Base-by-base conservation (phyloP, 2,888 invertebrate genomes). In the Drosophila yooni region DNA sequence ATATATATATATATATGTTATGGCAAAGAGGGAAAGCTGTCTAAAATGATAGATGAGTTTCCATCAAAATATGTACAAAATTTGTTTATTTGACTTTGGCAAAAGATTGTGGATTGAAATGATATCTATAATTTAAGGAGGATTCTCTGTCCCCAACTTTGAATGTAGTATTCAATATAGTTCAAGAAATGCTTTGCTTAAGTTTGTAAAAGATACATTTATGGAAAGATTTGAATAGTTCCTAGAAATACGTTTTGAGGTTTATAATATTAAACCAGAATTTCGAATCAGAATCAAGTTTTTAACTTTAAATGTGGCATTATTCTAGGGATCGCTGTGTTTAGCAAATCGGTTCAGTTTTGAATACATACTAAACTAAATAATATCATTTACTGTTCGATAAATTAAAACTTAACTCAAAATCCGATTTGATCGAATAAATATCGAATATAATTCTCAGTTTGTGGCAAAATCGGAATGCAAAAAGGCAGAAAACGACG, bases 371-470 rank as follows among this genome's bases (percentile, higher is more conserved):
- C n/a, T n/a, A n/a, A 34, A n/a, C 40, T 10, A 4, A 40, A 4
- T 36, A 0, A 36, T 18, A 18, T 6, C 7, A 10, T 0, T 0
- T 36, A 15, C 15, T 2, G 3, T 15, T 15, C 0, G 0, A 36
- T 36, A 0, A 36, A 15, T 15, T 36, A 6, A 36, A 36, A 1
- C 13, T 15, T 15, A 36, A 11, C 10, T 7, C 7, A 0, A 46
- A 13, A 46, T 13, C 43, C 1, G 21, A 21, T 21, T 46, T 46
- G 21, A 7, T 21, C 7, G 21, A 46, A 21, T 0, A 0, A 21
- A 33, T 33, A 33, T 33, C 0, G 33, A 33, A 33, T 10, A 33
- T 3, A 33, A 10, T 33, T 10, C 33, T 33, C 33, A 33, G 33
- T 3, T 31, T 0, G 10, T 31, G 0, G 2, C 21, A 7, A 21